Evolutionary conservation across 2,888 invertebrate species (phyloP), one percentile per base, ranked within the genome.

Genomic region (Sinhomidia bicolor): DNA sequence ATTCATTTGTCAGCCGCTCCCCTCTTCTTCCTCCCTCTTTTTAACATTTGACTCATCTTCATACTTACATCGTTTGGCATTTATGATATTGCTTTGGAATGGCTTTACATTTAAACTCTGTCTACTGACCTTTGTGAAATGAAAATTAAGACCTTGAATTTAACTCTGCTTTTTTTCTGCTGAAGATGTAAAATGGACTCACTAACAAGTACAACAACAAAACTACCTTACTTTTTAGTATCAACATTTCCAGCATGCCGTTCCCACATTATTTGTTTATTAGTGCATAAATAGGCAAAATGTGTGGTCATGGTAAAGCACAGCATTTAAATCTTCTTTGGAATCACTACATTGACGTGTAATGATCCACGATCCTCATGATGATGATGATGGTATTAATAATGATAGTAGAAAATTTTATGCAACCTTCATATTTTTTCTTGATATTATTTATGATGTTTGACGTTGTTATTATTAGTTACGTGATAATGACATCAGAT

Each of bases 401-500:
- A 71, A 71, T 41, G 23, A 74, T 47, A 17, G 26, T 29, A 62
- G 26, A 20, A 41, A 44, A 71, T 26, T 36, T 47, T 44, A 17
- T 47, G 10, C 74, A 74, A 47, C 74, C 74, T 47, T 47, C 74
- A 23, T 20, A 20, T 44, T 71, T 71, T 74, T 44, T 20, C 23
- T 71, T 41, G 14, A 44, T 44, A 26, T 44, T 41, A 20, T 74
- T n/a, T n/a, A 47, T 74, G 20, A 74, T 78, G 78, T 54, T 57
- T 57, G 79, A 60, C 79, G 74, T 47, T 41, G 41, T 71, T 74
- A 74, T 71, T 74, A 60, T 79, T 79, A 23, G 57, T 44, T 60
- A 65, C 44, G 80, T 81, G 80, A 81, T 81, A 81, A 81, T 65
- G 80, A 79, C 41, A 60, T 20, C 36, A 79, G 20, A 60, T 29